Evolutionary conservation across 2,888 invertebrate species (phyloP), one percentile per base, ranked within the genome.

Genomic region (Cheilosia impressa): DNA sequence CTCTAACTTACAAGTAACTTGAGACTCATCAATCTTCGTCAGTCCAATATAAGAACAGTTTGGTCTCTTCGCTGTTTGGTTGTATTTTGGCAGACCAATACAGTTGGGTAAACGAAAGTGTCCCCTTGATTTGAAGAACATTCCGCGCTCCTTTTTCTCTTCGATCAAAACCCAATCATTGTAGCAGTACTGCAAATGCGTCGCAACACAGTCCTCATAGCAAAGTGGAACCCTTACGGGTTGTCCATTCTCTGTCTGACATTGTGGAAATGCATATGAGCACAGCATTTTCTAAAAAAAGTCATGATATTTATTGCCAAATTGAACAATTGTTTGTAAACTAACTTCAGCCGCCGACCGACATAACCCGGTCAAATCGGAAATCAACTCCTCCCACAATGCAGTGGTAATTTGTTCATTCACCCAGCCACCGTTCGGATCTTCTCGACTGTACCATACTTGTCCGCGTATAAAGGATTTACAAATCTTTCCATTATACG

Each of bases 201-300:
- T 96, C 69, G 98, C 98, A 91, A 96, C 95, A 91, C 98, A 99
- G 91, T 98, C 98, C 93, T 98, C 98, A 90, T 97, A 96, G 92
- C 98, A 98, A 5, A 98, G 93, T 4, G 97, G 97, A 79, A 97
- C 93, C 66, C 95, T 95, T 87, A 94, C 93, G 4, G 96, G 95
- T 78, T 94, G 94, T 63, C 95, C 95, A 73, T 92, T 92, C 90
- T 94, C 94, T 89, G 95, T 93, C 82, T 95, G 94, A 90, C 98
- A 98, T 90, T 96, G 95, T 2, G 98, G 98, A 93, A 98, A 98
- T 63, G 98, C 97, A 93, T 97, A 98, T 77, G 96, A 95, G 92
- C 98, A 98, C 17, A 98, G 93, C 91, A 98, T 94, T 94, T 95
- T 97, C 95, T 95, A 87, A 5, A 91, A 90, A 80, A 75, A 81